Percentiles rank a stretch among this genome's conserved stretches.
phyloP scores from a whole-genome alignment of 2,797 vertebrate species.

The Limnodromus scolopaceus region DNA sequence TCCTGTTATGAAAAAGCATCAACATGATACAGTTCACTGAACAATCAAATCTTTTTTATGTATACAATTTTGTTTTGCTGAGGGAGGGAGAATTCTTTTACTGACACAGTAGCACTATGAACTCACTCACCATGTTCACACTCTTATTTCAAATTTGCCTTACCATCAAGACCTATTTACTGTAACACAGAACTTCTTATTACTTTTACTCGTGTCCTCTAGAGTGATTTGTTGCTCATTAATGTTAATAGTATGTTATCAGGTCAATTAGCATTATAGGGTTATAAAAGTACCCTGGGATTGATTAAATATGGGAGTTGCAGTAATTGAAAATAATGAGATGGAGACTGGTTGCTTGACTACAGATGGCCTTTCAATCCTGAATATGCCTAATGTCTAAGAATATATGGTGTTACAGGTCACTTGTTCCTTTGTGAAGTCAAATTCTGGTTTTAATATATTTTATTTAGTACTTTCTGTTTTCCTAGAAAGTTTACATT shows the following conservation, averaged over 20 bases:
- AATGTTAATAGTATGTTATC: not conserved
- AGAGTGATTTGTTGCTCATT: not conserved
- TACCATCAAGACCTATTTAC: not conserved
- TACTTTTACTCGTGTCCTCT: not conserved
- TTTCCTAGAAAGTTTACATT: not conserved
- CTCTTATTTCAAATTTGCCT: not conserved
- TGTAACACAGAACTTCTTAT: not conserved
- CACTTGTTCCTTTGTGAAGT: not conserved
- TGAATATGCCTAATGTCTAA: not conserved
- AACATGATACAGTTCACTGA: not conserved
- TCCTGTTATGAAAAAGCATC: not conserved
- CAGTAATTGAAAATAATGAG: not conserved
- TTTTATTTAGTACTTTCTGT: not conserved
- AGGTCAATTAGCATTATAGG: not conserved
- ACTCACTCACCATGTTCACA: not conserved
- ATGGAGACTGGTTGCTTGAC: not conserved
- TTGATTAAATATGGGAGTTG: not conserved
- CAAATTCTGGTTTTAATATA: not conserved
- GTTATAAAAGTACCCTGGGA: not conserved
- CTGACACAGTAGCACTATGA: not conserved
- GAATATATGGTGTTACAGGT: not conserved
- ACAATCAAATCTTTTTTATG: not conserved
- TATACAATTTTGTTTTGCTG: not conserved
- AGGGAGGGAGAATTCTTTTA: not conserved
- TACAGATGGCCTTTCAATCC: not conserved